Base-by-base conservation (phyloP, 2,113 vertebrate genomes). In the Cyanoramphus novaezelandiae region DNA sequence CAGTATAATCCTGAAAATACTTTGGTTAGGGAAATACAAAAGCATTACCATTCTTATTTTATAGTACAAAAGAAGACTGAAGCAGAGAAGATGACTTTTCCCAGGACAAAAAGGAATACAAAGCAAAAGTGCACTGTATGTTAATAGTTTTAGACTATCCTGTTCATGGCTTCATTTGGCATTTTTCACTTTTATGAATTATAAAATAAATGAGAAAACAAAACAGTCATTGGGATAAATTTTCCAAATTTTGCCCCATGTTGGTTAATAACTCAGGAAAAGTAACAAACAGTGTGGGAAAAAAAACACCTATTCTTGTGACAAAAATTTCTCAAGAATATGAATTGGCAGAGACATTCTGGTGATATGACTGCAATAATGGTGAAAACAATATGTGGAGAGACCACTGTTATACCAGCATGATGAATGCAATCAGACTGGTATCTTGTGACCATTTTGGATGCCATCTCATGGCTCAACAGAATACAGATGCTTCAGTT, bases 321-420 rank as follows among this genome's bases (percentile, higher is more conserved):
- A 81, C 39, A 92, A 78, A 91, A 83, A 75, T 21, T 74, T 82
- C 86, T 86, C 67, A 93, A 95, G 77, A 92, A 82, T 53, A 90
- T 83, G 87, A 92, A 91, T 18, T 91, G 80, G 71, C 71, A 86
- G 29, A 71, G 68, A 71, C 29, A 50, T 35, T 86, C 50, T 79
- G 68, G 39, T 83, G 74, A 87, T 93, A 78, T 11, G 53, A 92
- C 46, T 74, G 49, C 52, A 90, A 67, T 35, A 92, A 71, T n/a
- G 81, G 95, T 85, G 76, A 76, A 93, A 96, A 95, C 67, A 93
- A 31, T 60, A 81, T 80, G 94, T 35, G 59, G 44, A 90, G n/a
- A 91, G 44, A 62, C 50, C 64, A 59, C 2, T 88, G 90, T 82
- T 67, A 72, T 49, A 79, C 71, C 90, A 82, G 18, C 3, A 5